Conservation (phyloP, 2,888 invertebrate species). For the Thumatha senex region DNA sequence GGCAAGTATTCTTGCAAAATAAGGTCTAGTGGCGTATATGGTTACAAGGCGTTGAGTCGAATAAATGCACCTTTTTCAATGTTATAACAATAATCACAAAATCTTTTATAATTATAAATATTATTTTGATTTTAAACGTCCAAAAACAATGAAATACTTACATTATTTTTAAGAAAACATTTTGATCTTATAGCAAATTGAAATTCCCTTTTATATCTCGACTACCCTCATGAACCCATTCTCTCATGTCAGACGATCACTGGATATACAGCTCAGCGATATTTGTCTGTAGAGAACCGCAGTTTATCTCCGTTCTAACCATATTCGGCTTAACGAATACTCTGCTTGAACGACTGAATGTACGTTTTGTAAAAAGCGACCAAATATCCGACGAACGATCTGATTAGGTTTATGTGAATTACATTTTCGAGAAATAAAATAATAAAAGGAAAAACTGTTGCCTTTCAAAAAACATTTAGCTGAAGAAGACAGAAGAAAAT, state of each 20-base stretch:
- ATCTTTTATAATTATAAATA: too few species aligned
- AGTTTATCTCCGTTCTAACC: slow-evolving; percentile 31
- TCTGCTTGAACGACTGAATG: slow-evolving; percentile 11
- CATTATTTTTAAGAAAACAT: too few species aligned
- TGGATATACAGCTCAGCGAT: slow-evolving; percentile 29
- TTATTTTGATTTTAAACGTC: too few species aligned
- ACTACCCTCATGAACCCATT: slow-evolving; percentile 6
- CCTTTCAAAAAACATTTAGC: background rate
- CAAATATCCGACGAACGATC: slow-evolving; percentile 3
- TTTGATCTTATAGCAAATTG: background rate
- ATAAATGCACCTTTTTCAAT: too few species aligned
- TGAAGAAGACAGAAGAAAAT: too few species aligned
- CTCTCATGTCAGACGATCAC: slow-evolving; percentile 33
- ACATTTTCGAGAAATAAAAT: slow-evolving; percentile 2
- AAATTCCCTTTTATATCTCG: background rate
- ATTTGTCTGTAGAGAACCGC: slow-evolving; percentile 31
- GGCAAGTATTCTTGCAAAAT: too few species aligned
- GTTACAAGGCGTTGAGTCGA: too few species aligned
- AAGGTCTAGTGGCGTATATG: too few species aligned
- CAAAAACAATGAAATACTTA: too few species aligned
- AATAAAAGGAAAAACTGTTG: background rate
- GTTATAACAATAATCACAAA: too few species aligned
- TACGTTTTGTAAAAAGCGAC: slow-evolving; percentile 7
- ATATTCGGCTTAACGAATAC: slow-evolving; percentile 34
- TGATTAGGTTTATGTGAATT: slow-evolving; percentile 8